Evolutionary conservation across 2,888 invertebrate species (phyloP), one percentile per base, ranked within the genome.

Genomic region (Hirtodrosophila trivittata): DNA sequence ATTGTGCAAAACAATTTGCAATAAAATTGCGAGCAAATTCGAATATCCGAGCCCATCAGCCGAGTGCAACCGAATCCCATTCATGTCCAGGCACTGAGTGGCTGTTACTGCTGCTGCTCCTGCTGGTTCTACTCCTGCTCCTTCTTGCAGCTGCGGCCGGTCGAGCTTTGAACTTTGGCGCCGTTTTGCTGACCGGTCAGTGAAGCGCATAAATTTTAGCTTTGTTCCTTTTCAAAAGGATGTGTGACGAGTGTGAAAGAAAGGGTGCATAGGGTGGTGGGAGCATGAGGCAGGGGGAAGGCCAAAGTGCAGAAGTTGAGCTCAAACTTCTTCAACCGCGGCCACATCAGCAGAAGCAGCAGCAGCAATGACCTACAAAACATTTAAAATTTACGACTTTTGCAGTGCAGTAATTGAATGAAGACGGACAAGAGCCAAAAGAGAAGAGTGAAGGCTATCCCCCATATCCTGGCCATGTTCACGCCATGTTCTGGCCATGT

Each of bases 111-210:
- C 5, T 2, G 18, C 18, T 12, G 28, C 35, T 28, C 6, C 13
- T 38, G 25, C 12, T 14, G 16, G 10, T 46, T 0, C 32, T 26
- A 6, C 13, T 18, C 18, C 37, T 32, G 32, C 14, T 5, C 25
- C 41, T 10, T 18, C 12, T 25, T 16, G 41, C 78, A 52, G 43
- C 14, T 52, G 71, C 42, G 51, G n/a, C 28, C 57, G 64, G 41
- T 47, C 49, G 68, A 59, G 66, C 86, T 82, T 86, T 87, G 82
- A 82, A 82, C 82, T 87, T 86, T 87, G 86, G 87, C 86, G 87
- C 86, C 87, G 66, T 68, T 66, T 68, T 72, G 84, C 76, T 87
- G 87, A 85, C 87, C 78, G 77, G 18, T 38, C 62, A 78, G 59
- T 45, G 49, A 41, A 66, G 78, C 83, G 71, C 63, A 80, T 87